Evolutionary conservation across 1,140 invertebrate species (phyloP), one percentile per base, ranked within the genome.

Genomic region (Alviniconcha marisindica): DNA sequence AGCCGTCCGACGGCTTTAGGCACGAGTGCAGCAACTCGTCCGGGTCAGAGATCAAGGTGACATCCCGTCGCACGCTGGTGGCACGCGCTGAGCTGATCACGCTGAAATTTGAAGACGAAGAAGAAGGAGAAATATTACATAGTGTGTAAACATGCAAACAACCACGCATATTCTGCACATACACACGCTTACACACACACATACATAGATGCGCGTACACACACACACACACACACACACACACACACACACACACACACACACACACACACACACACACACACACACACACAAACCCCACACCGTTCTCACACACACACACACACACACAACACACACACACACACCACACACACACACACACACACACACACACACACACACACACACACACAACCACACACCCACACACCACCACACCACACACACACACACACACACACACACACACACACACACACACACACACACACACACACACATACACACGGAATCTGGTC

Each of bases 1-100:
- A 80, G 36, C 36, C 60, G 56, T 80, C 78, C 15, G 78, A 66
- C 38, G 24, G 78, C 54, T 69, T 42, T 18, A 51, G 40, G 42
- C 40, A 76, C 44, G 60, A 66, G n/a, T 60, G 56, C 54, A 66
- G 36, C 18, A 60, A 28, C 12, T 77, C 73, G 24, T 63, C 76
- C 38, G 38, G 73, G 56, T 77, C 54, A 1, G 73, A 60, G 54
- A 48, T 48, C 24, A 77, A 42, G 7, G 56, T 60, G 48, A 74
- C 38, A 21, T 60, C 69, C 24, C 69, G 42, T 24, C 60, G 10
- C 42, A 31, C 73, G 54, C 69, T 74, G 48, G 28, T 69, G 42
- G 69, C 14, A 42, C 51, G 48, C 38, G 42, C 44, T 15, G n/a
- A 40, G 63, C 31, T 73, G 66, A 28, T 79, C 77, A 56, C 38